Evolutionary conservation across 2,797 vertebrate species (phyloP).

Genomic region (Rhinophrynus dorsalis): DNA sequence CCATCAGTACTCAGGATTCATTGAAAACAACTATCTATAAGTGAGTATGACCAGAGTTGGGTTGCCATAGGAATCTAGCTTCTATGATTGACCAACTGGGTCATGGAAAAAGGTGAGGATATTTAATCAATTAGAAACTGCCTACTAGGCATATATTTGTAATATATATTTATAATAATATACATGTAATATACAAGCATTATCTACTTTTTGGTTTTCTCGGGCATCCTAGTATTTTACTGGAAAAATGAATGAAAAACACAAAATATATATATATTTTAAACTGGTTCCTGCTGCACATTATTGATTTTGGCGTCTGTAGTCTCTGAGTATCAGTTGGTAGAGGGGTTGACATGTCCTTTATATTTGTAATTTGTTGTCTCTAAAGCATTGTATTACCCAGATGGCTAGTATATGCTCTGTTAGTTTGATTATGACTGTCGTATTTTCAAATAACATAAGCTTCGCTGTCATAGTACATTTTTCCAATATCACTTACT

Average conservation of each 20-base stretch:
- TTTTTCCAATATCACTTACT: neutral
- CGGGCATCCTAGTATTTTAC: neutral
- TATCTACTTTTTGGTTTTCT: neutral
- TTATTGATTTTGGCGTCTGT: slow-evolving; percentile 38
- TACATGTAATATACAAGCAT: too few relatives aligned
- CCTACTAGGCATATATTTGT: too few relatives aligned
- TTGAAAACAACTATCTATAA: too few relatives aligned
- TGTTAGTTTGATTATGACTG: slow-evolving; percentile 66
- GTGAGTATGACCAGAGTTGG: too few relatives aligned
- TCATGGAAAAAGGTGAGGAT: too few relatives aligned
- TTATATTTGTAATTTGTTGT: slow-evolving; percentile 53
- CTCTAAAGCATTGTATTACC: slow-evolving; percentile 56
- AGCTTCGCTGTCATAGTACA: slow-evolving; percentile 2
- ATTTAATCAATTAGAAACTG: too few relatives aligned
- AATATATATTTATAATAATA: too few relatives aligned
- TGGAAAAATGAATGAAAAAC: slow-evolving; percentile 21
- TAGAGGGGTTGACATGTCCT: slow-evolving; percentile 57
- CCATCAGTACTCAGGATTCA: too few relatives aligned
- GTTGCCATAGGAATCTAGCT: too few relatives aligned
- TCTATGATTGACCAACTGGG: too few relatives aligned
- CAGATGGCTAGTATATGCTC: slow-evolving; percentile 80
- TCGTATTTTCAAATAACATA: slow-evolving; percentile 64
- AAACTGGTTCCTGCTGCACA: neutral
- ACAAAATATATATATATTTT: too few relatives aligned
- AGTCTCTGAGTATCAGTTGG: slow-evolving; percentile 36